Evolutionary conservation across 1,140 invertebrate genomes (phyloP), one percentile per base, ranked within the genome.

Genomic region (Leptonema lineaticorne): DNA sequence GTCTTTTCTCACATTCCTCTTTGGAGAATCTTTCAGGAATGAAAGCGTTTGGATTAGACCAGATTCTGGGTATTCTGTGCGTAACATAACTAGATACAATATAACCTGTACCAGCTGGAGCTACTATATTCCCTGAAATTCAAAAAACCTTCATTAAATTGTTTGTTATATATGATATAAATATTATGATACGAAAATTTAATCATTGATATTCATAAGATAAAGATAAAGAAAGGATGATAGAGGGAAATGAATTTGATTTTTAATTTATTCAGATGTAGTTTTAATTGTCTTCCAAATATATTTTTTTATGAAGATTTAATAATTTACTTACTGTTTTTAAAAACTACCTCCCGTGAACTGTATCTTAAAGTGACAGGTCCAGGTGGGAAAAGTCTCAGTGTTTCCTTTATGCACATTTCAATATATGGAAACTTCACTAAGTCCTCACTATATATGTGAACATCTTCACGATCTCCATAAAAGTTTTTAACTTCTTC

Each of bases 1-100:
- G 41, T 18, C 46, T 64, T 6, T 63, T 29, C 20, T 1, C n/a
- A 3, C 28, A 59, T 18, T 59, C 1, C 22, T 57, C 57, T 30
- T 59, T 30, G 24, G 57, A 59, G 20, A 62, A 62, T 46, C 59
- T 45, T 62, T 62, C 59, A 14, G 59, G 59, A 27, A 20, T 8
- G 14, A 62, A 62, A 9, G 11, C 9, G 27, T 62, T 26, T 6
- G 59, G 59, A 1, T 24, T 11, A 22, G 20, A 11, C 59, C 59
- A 62, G 14, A 26, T 24, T 26, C 46, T 62, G 8, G 59, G 59
- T 24, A 45, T 45, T 45, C 59, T 41, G 26, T 62, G 59, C 4
- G 16, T 24, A 9, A 27, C 16, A 24, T 18, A 62, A 6, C 18
- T 45, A 1, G 59, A 62, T 24, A 46, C 4, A 1, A 62, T 1